Evolutionary conservation across 2,888 invertebrate genomes (phyloP).

Genomic region (Villa cingulata): DNA sequence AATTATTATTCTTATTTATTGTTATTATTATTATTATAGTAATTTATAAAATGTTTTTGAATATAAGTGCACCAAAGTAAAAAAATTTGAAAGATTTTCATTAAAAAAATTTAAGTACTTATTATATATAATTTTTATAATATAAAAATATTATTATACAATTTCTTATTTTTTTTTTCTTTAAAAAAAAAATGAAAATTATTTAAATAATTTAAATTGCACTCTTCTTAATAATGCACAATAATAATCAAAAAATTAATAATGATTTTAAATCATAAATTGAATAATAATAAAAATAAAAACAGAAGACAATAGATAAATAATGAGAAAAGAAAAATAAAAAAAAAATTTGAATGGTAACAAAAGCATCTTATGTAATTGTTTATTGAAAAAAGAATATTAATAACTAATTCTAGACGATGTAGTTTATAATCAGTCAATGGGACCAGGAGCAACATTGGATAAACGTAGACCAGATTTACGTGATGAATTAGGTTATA

Average conservation of each 20-base stretch:
- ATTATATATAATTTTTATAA: no score
- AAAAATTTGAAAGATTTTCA: constrained; percentile 6
- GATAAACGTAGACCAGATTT: constrained; percentile 73
- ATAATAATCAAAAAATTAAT: constrained; percentile 16
- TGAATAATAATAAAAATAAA: constrained; percentile 5
- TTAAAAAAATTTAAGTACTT: no score
- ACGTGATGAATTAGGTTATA: constrained; percentile 81
- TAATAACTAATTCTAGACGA: constrained; percentile 55
- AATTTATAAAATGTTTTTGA: no score
- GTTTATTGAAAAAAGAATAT: constrained; percentile 32
- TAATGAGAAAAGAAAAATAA: constrained; percentile 9
- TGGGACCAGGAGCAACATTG: constrained; percentile 56
- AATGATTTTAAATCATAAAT: constrained; percentile 11
- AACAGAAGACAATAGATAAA: not conserved
- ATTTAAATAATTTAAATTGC: no score
- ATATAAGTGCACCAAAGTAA: constrained; percentile 9
- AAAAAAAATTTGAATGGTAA: constrained; percentile 21
- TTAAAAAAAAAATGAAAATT: no score
- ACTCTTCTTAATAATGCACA: not conserved
- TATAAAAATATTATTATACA: no score
- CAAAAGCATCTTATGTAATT: constrained; percentile 37
- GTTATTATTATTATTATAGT: no score
- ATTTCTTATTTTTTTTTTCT: no score
- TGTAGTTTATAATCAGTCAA: constrained; percentile 80
- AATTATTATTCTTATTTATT: no score